Evolutionary conservation across 35 echinoderm and acorn worm genomes (phyloP), one percentile per base, ranked within the genome.

Genomic region (Anneissia japonica): DNA sequence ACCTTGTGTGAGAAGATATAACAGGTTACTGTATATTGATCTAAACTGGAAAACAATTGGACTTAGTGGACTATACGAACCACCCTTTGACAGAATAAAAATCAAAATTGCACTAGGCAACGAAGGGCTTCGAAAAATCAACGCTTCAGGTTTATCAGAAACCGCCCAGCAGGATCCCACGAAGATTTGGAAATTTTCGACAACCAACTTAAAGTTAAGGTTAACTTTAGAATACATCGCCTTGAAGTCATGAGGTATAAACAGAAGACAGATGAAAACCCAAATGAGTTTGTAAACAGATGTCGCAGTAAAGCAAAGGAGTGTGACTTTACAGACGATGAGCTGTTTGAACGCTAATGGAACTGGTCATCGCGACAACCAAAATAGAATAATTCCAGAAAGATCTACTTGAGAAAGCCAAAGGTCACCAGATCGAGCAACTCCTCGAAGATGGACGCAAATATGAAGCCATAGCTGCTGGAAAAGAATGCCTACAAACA

Each of bases 221-320:
- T 85, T 0, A 90, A 90, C 38, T 90, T 90, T 30, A 56, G 75
- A 23, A 84, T 90, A 38, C 89, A 86, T 31, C 23, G 82, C 0
- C 74, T 90, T 10, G 39, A 90, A 39, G 12, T 85, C 32, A 46
- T 77, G 82, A 10, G 39, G 9, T 90, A 40, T 43, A 81, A 87
- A 55, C 84, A 87, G 56, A 37, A 41, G 21, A 11, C 43, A 30
- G 30, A 46, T 45, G 90, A 91, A 86, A 76, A 37, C 23, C 19
- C 87, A 17, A 85, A 87, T 86, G 86, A 84, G 32, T 88, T 88
- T 78, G 46, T 92, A 31, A 83, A 77, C 46, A 28, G 91, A n/a
- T 92, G 86, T 73, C 75, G 77, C 35, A 37, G 79, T 34, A 92
- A 92, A 39, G 79, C 86, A 3, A 29, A 9, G 73, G 40, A 89